Base-by-base conservation (phyloP, 2,888 invertebrate genomes). In the Sialis lutaria region DNA sequence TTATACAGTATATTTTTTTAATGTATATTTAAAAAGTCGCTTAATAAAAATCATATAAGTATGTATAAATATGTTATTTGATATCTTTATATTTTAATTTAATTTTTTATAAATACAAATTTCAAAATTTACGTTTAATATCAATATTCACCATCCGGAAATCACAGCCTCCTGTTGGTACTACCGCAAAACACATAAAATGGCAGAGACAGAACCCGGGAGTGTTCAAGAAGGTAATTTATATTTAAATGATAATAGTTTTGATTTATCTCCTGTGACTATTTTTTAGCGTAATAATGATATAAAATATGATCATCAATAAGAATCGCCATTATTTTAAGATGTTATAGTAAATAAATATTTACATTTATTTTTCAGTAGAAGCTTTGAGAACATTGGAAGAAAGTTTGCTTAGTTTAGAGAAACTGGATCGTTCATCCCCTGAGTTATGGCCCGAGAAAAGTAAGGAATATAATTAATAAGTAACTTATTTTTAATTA, bases 391-490 rank as follows among this genome's bases (percentile, higher is more conserved):
- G 31, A 42, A 13, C 42, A 34, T 54, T 65, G 49, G 87, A 86
- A 62, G 82, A 83, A 60, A 83, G 79, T 61, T 72, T 95, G 50
- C 70, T 90, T 57, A 90, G 91, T 60, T 73, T 84, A 60, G 95
- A 96, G 68, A 90, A 87, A 62, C 68, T 96, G 56, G 92, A 92
- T 65, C 75, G 95, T 55, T 79, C 88, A n/a, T 95, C 95, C 2
- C 95, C 95, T 33, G 92, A 95, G 62, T 67, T 95, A 58, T 96
- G 95, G 95, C 93, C 93, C 30, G 92, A 93, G 66, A 86, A 88
- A 70, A 86, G 92, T 91, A 74, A 79, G 80, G 69, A 48, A 46
- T 49, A 52, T 33, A 30, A 34, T 40, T 7, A 9, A 7, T 40
- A n/a, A 40, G 3, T 13, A 40, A 9, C 7, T 13, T 6, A 40